Evolutionary conservation across 2,797 vertebrate genomes (phyloP).

Genomic region (Crocidura indochinensis): DNA sequence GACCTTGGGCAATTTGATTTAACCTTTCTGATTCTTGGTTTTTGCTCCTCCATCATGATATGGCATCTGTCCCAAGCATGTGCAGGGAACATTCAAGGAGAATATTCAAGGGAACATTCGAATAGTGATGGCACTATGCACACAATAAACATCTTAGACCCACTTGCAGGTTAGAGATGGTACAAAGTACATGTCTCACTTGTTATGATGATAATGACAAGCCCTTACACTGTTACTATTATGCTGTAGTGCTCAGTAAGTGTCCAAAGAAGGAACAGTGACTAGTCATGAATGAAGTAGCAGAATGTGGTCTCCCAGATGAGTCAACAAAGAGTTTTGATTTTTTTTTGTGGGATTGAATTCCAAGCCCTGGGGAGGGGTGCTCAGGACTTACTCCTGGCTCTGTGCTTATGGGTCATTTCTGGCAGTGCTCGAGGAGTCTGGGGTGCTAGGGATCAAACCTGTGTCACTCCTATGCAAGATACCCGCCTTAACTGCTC

Average conservation of each 20-base stretch:
- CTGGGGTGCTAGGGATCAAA: too few relatives aligned
- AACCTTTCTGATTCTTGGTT: conserved; percentile 4
- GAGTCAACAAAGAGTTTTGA: too few relatives aligned
- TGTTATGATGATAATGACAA: neutral
- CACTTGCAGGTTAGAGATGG: neutral
- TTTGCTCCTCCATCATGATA: neutral
- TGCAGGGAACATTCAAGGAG: neutral
- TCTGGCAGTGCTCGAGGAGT: too few relatives aligned
- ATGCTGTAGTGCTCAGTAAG: neutral
- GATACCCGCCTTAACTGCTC: too few relatives aligned
- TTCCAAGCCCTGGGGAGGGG: too few relatives aligned
- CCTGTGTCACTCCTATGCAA: too few relatives aligned
- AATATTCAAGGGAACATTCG: neutral
- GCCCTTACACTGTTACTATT: neutral
- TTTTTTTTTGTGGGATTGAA: too few relatives aligned
- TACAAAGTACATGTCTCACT: neutral
- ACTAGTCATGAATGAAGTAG: neutral
- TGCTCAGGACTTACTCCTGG: neutral
- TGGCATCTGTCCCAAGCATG: neutral
- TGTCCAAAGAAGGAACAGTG: neutral
- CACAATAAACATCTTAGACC: neutral
- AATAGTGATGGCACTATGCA: neutral
- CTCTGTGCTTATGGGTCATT: too few relatives aligned
- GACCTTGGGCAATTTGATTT: neutral
- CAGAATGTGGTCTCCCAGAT: neutral